These are phyloP conservation scores for Tyto alba DNA, from an alignment of 2,113 vertebrate species.

Conservation along the genomic window DNA sequence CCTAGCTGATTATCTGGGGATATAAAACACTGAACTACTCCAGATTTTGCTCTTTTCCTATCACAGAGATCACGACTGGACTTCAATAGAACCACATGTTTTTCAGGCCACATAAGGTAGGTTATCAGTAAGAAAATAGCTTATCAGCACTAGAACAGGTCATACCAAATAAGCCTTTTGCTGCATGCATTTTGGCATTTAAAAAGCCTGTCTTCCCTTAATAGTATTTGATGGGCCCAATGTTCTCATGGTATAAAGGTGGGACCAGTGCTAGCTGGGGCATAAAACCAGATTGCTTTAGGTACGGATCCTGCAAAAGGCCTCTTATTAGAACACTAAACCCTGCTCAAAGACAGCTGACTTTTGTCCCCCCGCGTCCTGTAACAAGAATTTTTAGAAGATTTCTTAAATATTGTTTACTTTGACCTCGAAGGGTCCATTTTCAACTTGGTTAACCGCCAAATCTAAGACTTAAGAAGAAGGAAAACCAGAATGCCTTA, in stretches of 20 bases:
- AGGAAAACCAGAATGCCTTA: background rate
- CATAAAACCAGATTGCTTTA: background rate
- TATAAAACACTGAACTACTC: background rate
- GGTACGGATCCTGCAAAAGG: background rate
- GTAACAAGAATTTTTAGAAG: background rate
- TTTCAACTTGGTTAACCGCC: background rate
- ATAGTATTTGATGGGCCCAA: background rate
- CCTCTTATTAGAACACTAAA: background rate
- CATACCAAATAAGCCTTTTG: background rate
- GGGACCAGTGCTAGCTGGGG: background rate
- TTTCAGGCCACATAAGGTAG: background rate
- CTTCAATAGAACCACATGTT: background rate
- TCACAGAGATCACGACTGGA: background rate
- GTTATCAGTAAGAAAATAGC: background rate
- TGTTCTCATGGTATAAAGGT: background rate
- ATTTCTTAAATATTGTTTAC: background rate
- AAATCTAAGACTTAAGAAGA: background rate
- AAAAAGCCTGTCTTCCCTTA: background rate
- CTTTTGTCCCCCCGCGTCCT: background rate
- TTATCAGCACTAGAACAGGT: background rate
- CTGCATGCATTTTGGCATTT: background rate
- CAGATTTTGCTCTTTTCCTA: background rate
- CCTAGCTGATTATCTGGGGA: background rate
- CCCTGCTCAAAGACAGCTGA: background rate
- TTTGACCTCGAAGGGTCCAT: background rate